Conservation (phyloP, 2,113 vertebrate species). For the Cyanocitta stelleri region DNA sequence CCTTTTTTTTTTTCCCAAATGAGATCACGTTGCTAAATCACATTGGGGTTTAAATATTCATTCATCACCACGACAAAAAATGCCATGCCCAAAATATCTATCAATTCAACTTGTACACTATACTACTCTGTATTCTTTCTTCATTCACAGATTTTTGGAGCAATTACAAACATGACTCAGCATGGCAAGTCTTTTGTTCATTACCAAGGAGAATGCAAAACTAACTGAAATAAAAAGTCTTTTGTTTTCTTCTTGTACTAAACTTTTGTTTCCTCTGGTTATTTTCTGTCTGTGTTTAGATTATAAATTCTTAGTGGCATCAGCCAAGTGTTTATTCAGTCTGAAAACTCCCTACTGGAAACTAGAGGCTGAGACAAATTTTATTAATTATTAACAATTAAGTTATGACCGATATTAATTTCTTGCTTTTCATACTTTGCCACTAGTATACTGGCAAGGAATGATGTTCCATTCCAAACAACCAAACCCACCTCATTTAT, state of each 20-base stretch:
- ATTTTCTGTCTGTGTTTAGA: background rate
- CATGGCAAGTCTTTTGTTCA: background rate
- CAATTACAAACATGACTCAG: background rate
- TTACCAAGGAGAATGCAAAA: background rate
- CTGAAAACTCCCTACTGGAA: background rate
- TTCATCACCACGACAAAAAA: background rate
- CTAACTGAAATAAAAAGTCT: background rate
- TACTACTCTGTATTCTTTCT: background rate
- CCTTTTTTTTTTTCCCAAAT: background rate
- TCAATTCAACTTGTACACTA: background rate
- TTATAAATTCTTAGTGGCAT: background rate
- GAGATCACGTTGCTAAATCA: background rate
- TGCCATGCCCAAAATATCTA: background rate
- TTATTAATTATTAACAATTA: background rate
- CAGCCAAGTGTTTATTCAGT: background rate
- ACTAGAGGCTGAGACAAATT: background rate
- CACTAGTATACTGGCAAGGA: background rate
- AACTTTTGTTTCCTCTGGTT: background rate
- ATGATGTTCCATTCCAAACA: background rate
- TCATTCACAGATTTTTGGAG: background rate
- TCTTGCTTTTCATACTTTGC: background rate
- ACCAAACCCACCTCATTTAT: background rate
- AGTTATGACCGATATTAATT: background rate
- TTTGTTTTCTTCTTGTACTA: background rate
- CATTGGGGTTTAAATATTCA: background rate